Base-by-base conservation (phyloP, 2,888 invertebrate species). In the Eristalis arbustorum region DNA sequence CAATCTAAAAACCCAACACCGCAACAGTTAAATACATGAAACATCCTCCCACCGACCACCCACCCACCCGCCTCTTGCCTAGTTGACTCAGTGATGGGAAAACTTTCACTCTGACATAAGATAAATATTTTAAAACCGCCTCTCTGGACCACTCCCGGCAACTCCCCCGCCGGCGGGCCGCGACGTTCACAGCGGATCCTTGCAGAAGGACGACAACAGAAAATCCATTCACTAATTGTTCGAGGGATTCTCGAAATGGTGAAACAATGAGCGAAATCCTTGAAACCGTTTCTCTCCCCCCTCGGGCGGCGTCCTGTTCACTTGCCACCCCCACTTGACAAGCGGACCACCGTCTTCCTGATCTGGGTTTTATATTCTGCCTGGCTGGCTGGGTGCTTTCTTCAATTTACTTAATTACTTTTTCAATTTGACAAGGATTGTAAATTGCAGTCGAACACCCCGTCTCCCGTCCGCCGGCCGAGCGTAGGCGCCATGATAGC, bases 161-260 rank as follows among this genome's bases (percentile, higher is more conserved):
- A 3, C 31, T 6, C 5, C 31, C 42, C 14, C 42, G n/a, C 3
- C 5, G 42, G 1, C 59, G 5, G 59, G n/a, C n/a, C 13, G 10
- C 8, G 59, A 14, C 34, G 59, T 42, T 81, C 31, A 75, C 68
- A 74, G 49, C 34, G 40, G 37, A 56, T 61, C 49, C 64, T 64
- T 10, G 57, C 56, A 2, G 14, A 64, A 66, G 74, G 66, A 66
- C 59, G 42, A n/a, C 13, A 10, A 63, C 67, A 64, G 63, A 80
- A 84, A 84, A 84, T 84, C 84, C 75, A 84, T 84, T 80, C 40
- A 76, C 84, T 84, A 80, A 84, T 80, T 76, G 84, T 80, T 72
- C 68, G 49, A 42, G 62, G 37, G 56, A 71, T 76, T 82, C 42
- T 73, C 49, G 61, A 79, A 73, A 79, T 79, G 64, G 18, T 56